These are phyloP conservation scores for Carabus problematicus DNA, from an alignment of 2,888 invertebrate species.

Conservation along the genomic window DNA sequence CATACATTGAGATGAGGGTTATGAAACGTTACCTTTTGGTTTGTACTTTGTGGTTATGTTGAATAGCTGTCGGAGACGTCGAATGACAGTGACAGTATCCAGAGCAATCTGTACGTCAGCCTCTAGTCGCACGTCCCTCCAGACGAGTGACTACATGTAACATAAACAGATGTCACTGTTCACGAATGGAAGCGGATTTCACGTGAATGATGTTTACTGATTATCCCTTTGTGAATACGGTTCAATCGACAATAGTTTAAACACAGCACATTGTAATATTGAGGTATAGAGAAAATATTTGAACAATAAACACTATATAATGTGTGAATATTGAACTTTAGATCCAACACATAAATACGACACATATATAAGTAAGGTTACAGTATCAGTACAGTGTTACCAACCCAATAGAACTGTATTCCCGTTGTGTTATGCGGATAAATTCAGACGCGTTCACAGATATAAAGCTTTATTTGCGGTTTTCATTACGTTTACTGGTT, in stretches of 20 bases:
- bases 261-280: too few species aligned
- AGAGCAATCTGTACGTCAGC: constrained; percentile 51
- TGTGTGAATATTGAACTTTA: too few species aligned
- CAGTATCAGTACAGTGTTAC: too few species aligned
- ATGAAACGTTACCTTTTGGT: constrained; percentile 50
- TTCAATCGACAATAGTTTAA: too few species aligned
- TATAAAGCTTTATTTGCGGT: constrained; percentile 6
- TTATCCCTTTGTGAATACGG: too few species aligned
- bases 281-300: too few species aligned
- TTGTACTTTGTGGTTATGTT: constrained; percentile 54
- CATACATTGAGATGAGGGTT: not conserved
- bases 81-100: constrained; percentile 53
- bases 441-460: not conserved
- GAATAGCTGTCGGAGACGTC: constrained; percentile 57
- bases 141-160: constrained; percentile 48
- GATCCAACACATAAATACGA: too few species aligned
- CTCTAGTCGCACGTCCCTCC: constrained; percentile 52
- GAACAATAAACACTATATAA: too few species aligned
- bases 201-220: too few species aligned
- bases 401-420: too few species aligned
- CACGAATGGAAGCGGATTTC: too few species aligned
- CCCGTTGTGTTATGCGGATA: not conserved
- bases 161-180: constrained; percentile 3
- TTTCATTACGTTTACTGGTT: constrained; percentile 1
- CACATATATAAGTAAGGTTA: too few species aligned